Conservation (phyloP, 2,888 invertebrate genomes). For the Magallana nippona region DNA sequence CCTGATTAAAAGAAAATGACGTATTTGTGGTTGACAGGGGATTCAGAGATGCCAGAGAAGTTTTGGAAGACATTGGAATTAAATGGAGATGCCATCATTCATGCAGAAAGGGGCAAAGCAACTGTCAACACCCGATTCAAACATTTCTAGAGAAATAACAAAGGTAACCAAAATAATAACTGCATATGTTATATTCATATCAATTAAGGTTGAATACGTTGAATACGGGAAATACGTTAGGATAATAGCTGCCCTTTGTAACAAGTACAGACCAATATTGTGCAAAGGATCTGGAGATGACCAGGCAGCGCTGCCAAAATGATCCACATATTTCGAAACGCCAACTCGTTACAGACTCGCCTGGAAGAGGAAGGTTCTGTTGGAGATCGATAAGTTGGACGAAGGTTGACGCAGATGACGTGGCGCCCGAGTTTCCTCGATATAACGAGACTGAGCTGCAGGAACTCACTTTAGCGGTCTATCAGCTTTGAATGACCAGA, state of each 20-base stretch:
- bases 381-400: too few relatives aligned
- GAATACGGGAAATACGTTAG: neutral
- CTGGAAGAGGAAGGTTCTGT: neutral
- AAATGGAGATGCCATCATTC: constrained; percentile 35
- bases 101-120: constrained; percentile 18
- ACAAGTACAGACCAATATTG: too few relatives aligned
- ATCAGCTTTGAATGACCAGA: neutral
- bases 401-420: neutral
- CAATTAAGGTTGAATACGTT: too few relatives aligned
- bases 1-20: constrained; percentile 37
- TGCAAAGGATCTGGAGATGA: neutral
- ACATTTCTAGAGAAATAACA: neutral
- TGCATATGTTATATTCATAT: neutral
- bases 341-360: neutral
- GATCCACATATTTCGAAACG: neutral
- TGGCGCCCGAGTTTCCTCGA: neutral
- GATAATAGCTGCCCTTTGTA: neutral
- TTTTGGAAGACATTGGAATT: constrained; percentile 37
- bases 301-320: constrained; percentile 7
- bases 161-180: neutral
- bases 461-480: constrained; percentile 4
- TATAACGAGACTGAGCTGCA: neutral
- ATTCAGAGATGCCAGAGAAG: constrained; percentile 20
- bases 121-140: neutral
- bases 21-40: constrained; percentile 34